Evolutionary conservation across 2,797 vertebrate species (phyloP).

Genomic region (Urophycis tenuis): DNA sequence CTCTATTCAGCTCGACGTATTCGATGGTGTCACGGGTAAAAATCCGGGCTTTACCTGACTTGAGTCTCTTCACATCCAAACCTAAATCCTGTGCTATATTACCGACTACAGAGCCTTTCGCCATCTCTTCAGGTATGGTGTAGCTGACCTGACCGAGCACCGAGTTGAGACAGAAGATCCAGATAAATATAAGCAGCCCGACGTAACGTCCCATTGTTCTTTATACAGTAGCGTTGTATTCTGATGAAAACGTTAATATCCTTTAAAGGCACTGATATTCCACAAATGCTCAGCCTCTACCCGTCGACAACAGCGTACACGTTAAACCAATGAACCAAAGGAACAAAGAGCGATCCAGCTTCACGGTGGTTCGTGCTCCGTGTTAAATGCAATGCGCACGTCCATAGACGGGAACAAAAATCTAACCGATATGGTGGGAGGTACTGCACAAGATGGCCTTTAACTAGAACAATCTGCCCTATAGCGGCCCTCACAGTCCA

Average conservation of each 20-base stretch:
- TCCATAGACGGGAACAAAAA: constrained; percentile 14
- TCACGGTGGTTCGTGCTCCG: not conserved
- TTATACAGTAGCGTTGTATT: not conserved
- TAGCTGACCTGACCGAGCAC: constrained; percentile 76
- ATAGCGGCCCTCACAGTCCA: constrained; percentile 1
- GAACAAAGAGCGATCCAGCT: not conserved
- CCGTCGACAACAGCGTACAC: constrained; percentile 6
- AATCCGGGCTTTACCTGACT: constrained; percentile 71
- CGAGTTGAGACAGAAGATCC: constrained; percentile 54
- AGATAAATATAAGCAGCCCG: constrained; percentile 66
- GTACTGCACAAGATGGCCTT: constrained; percentile 8
- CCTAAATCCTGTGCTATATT: constrained; percentile 63
- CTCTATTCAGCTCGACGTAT: constrained; percentile 57
- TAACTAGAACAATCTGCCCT: not conserved
- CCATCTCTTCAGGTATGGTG: constrained; percentile 81
- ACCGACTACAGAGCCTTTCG: constrained; percentile 65
- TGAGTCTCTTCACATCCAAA: constrained; percentile 63
- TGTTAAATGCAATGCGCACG: constrained; percentile 21
- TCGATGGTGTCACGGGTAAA: constrained; percentile 50
- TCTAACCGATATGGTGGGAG: constrained; percentile 19
- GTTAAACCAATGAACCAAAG: not conserved
- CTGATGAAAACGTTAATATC: not conserved
- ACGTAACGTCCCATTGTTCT: constrained; percentile 70
- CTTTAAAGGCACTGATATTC: not conserved
- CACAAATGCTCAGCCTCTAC: not conserved